Base-by-base conservation (phyloP, 2,113 vertebrate genomes). In the Passer domesticus region DNA sequence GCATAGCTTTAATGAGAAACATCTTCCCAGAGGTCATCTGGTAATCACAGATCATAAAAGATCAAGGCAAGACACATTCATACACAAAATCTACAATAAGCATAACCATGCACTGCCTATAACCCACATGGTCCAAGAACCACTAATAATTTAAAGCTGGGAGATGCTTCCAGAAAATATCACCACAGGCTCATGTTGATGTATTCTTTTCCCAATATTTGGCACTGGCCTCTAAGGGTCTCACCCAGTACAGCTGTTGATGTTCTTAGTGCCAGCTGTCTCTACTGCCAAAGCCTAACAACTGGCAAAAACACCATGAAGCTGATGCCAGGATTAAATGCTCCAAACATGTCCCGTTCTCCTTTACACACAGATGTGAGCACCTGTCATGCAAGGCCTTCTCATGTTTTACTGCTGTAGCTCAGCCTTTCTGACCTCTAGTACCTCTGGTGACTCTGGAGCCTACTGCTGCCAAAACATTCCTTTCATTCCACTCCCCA, bases 201-300 rank as follows among this genome's bases (percentile, higher is more conserved):
- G 76, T 11, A 69, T 20, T 77, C n/a, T 59, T 46, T 55, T 63
- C 73, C 39, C 52, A 88, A 1, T 30, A 90, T 50, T 43, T 94
- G 88, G 83, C 75, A 86, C 0, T 55, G 33, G 56, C 50, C 79
- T 86, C 53, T 76, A 80, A 46, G 11, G 15, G 67, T 53, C 72
- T 83, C 55, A 43, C 50, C 21, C 33, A 1, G 14, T 55, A 88
- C 59, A 94, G 86, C 88, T 93, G 79, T 74, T 92, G 50, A 84
- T 41, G 16, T 39, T 83, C 79, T 69, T 47, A 47, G 39, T 39
- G 80, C 50, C 59, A 94, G 46, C 59, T 88, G 78, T 24, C 79
- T 55, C 72, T 30, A 77, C 68, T 86, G 80, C 90, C 83, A 92
- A 93, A 95, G n/a, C 33, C 55, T 55, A 95, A 79, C 74, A 92